Percentiles rank a stretch among this genome's conserved stretches.
Conservation (phyloP, 1,140 invertebrate genomes). For the Danaus melanippus region DNA sequence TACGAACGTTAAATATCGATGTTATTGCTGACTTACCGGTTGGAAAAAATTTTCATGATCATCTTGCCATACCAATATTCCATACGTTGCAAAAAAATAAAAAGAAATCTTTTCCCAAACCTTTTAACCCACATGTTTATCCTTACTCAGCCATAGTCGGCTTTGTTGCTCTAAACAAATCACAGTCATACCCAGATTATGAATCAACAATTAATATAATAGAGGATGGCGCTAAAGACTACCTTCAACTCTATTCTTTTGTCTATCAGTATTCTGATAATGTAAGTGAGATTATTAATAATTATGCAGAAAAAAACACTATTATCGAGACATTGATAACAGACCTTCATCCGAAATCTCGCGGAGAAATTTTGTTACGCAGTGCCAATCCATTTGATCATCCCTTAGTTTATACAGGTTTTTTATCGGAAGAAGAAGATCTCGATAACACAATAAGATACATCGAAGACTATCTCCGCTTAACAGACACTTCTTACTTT, state of each 20-base stretch:
- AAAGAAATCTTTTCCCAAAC: slow-evolving; percentile 51
- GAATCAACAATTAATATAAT: slow-evolving; percentile 12
- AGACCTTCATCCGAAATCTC: slow-evolving; percentile 25
- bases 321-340: not conserved
- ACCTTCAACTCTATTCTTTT: not conserved
- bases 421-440: slow-evolving; percentile 17
- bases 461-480: slow-evolving; percentile 39
- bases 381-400: slow-evolving; percentile 17
- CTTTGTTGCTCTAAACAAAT: slow-evolving; percentile 22
- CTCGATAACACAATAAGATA: slow-evolving; percentile 65
- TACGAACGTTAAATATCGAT: slow-evolving; percentile 72
- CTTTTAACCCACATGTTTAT: slow-evolving; percentile 77
- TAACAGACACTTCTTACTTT: slow-evolving; percentile 75
- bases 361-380: slow-evolving; percentile 19
- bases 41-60: slow-evolving; percentile 81
- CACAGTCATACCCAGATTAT: slow-evolving; percentile 21
- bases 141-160: slow-evolving; percentile 53
- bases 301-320: not conserved
- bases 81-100: slow-evolving; percentile 70
- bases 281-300: no score
- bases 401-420: slow-evolving; percentile 18
- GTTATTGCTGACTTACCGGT: slow-evolving; percentile 78
- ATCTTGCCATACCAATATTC: slow-evolving; percentile 75
- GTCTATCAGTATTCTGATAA: not conserved
- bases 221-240: not conserved